Evolutionary conservation across 2,797 vertebrate genomes (phyloP), one percentile per base, ranked within the genome.

Genomic region (Masticophis lateralis): DNA sequence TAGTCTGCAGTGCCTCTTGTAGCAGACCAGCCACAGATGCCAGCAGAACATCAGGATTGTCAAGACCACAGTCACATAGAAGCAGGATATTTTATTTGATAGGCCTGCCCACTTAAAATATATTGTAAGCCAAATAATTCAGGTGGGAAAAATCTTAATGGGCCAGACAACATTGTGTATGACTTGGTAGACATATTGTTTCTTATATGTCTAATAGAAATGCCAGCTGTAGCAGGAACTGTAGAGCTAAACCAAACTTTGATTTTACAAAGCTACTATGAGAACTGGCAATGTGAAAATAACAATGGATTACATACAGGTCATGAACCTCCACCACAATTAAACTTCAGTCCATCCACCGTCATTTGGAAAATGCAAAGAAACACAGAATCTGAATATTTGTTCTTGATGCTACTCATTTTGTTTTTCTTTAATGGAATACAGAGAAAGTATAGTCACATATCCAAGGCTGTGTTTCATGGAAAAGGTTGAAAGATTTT

Each of bases 391-490:
- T 61, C 66, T 83, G 47, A 47, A 28, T 47, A 55, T 56, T 89
- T 79, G 4, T 89, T 11, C 87, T 91, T 66, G 66, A 55, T 83
- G 86, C 13, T 88, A 22, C 37, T 91, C 56, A 28, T 9, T 87
- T 63, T 60, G 47, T 43, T 88, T 93, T 0, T 93, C 91, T 91
- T 97, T 97, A 96, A 97, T 96, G 97, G 27, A 53, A 37, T 0
- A 0, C 22, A 87, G 37, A 93, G 86, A 94, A 8, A 0, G 12
- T 60, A 0, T 0, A 0, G 92, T 59, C 66, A 89, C 93, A 90
- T 4, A 94, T 89, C 2, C 25, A n/a, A 2, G 90, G 57, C 92
- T 94, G 86, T 28, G 10, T 28, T 0, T 20, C 59, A 22, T 51
- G 47, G 79, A 86, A 0, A 9, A 25, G 61, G 4, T 32, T 43